Evolutionary conservation across 2,888 invertebrate species (phyloP), one percentile per base, ranked within the genome.

Genomic region (Drosophila meridiana): DNA sequence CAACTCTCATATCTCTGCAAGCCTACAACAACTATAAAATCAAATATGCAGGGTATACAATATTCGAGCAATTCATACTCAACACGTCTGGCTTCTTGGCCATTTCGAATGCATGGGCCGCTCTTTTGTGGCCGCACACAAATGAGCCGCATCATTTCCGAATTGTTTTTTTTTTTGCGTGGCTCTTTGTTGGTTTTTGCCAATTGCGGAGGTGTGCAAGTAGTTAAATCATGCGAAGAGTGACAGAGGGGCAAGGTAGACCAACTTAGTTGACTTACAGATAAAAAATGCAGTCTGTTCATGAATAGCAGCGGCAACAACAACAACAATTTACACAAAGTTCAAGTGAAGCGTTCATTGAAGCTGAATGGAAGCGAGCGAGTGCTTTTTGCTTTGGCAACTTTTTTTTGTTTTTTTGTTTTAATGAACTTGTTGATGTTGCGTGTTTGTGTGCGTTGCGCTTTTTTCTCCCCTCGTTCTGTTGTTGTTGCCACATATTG

Each of bases 371-470:
- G 13, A 1, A 34, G 77, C 57, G 66, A 57, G 64, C 53, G 70
- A 45, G 67, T 61, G 43, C 50, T 76, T 63, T 72, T 77, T 76
- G 65, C 66, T 73, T 66, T 73, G 69, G 70, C 66, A 83, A 90
- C 89, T 83, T 83, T 81, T 89, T 86, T 20, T 20, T 0, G n/a
- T n/a, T 20, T 20, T 80, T 26, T 38, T 36, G 36, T 36, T 38
- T 79, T 80, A 90, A 89, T 90, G 74, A 84, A 90, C 87, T 90
- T 85, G 85, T 86, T 90, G 89, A 90, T 78, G 73, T 83, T 89
- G 68, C 62, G 60, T 77, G 83, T 61, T 59, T 71, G 60, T 69
- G 61, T 52, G 66, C 30, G 42, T 50, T 73, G 61, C 65, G 11
- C 60, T 59, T 65, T 57, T 67, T 62, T 3, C 20, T 20, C 48